These are phyloP conservation scores for Cantharis rufa DNA, from an alignment of 2,888 invertebrate species.

Conservation along the genomic window DNA sequence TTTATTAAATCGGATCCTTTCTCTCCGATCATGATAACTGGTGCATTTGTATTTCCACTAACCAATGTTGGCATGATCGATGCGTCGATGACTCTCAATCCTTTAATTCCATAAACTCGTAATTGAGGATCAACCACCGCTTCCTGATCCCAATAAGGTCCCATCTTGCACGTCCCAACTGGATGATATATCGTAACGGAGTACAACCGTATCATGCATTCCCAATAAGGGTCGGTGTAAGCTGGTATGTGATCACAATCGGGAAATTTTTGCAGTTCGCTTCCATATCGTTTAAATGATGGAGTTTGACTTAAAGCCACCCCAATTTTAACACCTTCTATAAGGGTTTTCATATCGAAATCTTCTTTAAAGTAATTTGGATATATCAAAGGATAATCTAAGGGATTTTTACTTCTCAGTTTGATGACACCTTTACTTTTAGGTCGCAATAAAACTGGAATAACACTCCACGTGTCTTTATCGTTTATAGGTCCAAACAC, in stretches of 20 bases:
- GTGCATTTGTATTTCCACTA: conserved; percentile 86
- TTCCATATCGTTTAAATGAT: conserved; percentile 75
- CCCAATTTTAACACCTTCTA: conserved; percentile 86
- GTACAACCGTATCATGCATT: conserved; percentile 84
- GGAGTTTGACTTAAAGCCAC: conserved; percentile 79
- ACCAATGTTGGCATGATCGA: conserved; percentile 86
- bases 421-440: conserved; percentile 81
- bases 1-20: conserved; percentile 89
- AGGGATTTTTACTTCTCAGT: conserved; percentile 80
- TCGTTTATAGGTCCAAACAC: conserved; percentile 77
- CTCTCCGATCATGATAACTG: conserved; percentile 87
- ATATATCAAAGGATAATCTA: conserved; percentile 86
- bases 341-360: conserved; percentile 75
- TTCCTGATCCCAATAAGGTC: conserved; percentile 80
- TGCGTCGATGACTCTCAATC: conserved; percentile 80
- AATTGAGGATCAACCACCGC: conserved; percentile 83
- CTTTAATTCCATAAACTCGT: conserved; percentile 77
- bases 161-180: conserved; percentile 88
- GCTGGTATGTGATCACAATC: conserved; percentile 71
- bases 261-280: conserved; percentile 75
- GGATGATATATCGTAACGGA: conserved; percentile 86
- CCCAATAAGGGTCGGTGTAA: conserved; percentile 80
- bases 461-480: conserved; percentile 81
- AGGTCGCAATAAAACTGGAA: conserved; percentile 84
- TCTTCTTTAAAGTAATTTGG: conserved; percentile 88